Percentiles rank a stretch among this genome's conserved stretches.
Conservation (phyloP, 2,113 vertebrate genomes). For the Onychostruthus taczanowskii region DNA sequence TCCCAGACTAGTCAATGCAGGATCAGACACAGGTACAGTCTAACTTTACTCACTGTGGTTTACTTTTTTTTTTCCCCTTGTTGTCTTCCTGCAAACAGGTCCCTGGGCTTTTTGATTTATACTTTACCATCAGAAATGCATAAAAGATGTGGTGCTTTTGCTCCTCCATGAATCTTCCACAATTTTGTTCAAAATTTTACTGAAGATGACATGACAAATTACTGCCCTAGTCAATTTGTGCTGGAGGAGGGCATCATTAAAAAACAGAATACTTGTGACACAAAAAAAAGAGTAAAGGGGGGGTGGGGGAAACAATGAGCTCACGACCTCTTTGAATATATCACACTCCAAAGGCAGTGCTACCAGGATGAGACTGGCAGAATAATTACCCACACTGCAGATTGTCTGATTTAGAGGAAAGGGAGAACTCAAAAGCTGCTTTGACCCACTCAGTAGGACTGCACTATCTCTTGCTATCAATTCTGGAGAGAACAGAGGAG, state of each 20-base stretch:
- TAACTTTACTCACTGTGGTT: not conserved
- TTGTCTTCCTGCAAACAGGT: slow-evolving; percentile 13
- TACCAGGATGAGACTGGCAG: not conserved
- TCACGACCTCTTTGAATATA: slow-evolving; percentile 6
- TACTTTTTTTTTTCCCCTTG: not conserved
- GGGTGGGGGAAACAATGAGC: not conserved
- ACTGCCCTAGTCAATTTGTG: slow-evolving; percentile 38
- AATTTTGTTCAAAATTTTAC: slow-evolving; percentile 64
- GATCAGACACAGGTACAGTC: not conserved
- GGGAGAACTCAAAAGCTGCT: not conserved
- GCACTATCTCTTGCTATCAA: not conserved
- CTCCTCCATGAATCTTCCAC: slow-evolving; percentile 50
- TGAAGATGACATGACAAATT: slow-evolving; percentile 68
- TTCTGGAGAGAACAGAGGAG: not conserved
- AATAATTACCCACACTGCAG: not conserved
- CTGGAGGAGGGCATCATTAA: slow-evolving; percentile 51
- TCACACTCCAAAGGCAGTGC: not conserved
- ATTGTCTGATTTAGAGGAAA: not conserved
- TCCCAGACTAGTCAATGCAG: not conserved
- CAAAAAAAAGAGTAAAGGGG: not conserved
- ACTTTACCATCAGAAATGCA: slow-evolving; percentile 52
- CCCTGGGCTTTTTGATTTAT: slow-evolving; percentile 61
- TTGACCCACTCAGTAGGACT: not conserved
- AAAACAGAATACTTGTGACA: not conserved
- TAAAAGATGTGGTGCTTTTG: slow-evolving; percentile 33